Evolutionary conservation across 2,113 vertebrate genomes (phyloP), one percentile per base, ranked within the genome.

Genomic region (Talpa occidentalis): DNA sequence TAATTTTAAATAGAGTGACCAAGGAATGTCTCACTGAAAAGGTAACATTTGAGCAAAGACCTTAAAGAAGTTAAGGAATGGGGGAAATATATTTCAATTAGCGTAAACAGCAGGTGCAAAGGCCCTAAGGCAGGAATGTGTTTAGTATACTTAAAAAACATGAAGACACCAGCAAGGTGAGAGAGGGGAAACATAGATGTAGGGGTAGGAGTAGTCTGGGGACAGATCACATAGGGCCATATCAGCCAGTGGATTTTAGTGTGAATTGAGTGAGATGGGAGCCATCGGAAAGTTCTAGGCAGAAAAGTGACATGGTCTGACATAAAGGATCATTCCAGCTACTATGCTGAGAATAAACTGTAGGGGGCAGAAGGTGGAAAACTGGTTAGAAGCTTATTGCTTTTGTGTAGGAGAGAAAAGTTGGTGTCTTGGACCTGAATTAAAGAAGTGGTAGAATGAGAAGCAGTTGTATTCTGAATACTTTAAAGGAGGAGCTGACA

Each of bases 11-110:
- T 79, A 92, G 26, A 42, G 6, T 72, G 17, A 30, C 77, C 22
- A 60, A 47, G 30, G 64, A 87, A 62, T 14, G 6, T 87, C 22
- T 80, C 35, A 60, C 40, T 87, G 59, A 88, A 89, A 73, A 84
- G 44, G 9, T 78, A 52, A 21, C 80, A 70, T 94, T 62, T 76
- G 66, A 92, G 47, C 67, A 90, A 84, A 95, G 49, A 89, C 24
- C 69, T 40, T 19, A 82, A 88, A 64, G 70, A 80, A 70, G 49
- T 87, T 83, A 70, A 80, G 32, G 22, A 3, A 30, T 54, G n/a
- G 47, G 44, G 54, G 60, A 66, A 60, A 1, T 69, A 69, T 94
- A 77, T 90, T 85, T 37, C 24, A 24, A 17, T 70, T 21, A 78
- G 47, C 16, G 22, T 70, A 42, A 73, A 59, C 52, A 74, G 64